Evolutionary conservation across 2,888 invertebrate species (phyloP).

Genomic region (Drosophila imparisetae): DNA sequence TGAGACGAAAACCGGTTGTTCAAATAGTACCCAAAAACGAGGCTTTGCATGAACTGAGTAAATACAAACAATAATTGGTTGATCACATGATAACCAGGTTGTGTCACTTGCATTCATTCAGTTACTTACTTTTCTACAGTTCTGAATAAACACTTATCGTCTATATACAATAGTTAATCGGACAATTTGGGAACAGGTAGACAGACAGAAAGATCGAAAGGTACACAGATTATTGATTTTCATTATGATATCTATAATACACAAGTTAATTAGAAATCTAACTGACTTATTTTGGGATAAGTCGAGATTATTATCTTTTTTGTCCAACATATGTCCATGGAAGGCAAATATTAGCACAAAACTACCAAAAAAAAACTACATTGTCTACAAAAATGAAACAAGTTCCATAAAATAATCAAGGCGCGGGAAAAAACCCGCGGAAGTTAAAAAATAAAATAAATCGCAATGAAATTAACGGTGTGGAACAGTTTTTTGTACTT

Average conservation of each 20-base stretch:
- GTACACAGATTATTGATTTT: background rate
- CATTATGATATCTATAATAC: too few species aligned
- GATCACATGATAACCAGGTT: constrained; percentile 23
- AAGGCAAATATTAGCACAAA: constrained; percentile 8
- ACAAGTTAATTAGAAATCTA: background rate
- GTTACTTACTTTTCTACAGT: background rate
- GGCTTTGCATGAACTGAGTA: constrained; percentile 3
- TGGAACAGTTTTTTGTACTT: constrained; percentile 48
- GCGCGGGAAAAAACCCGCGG: constrained; percentile 61
- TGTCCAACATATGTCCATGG: background rate
- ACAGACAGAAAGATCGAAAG: background rate
- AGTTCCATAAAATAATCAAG: constrained; percentile 27
- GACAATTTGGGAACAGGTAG: background rate
- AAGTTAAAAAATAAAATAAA: constrained; percentile 49
- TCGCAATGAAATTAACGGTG: constrained; percentile 43
- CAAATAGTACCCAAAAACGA: background rate
- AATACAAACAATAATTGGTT: constrained; percentile 11
- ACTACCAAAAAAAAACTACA: constrained; percentile 3
- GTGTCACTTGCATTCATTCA: constrained; percentile 3
- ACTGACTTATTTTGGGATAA: background rate
- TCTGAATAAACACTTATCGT: background rate
- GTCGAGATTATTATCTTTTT: constrained; percentile 12
- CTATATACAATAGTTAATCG: background rate
- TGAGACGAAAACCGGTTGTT: constrained; percentile 31
- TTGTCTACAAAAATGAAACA: constrained; percentile 28